These are phyloP conservation scores for Meleagris gallopavo DNA, from an alignment of 2,113 vertebrate genomes.

Conservation along the genomic window DNA sequence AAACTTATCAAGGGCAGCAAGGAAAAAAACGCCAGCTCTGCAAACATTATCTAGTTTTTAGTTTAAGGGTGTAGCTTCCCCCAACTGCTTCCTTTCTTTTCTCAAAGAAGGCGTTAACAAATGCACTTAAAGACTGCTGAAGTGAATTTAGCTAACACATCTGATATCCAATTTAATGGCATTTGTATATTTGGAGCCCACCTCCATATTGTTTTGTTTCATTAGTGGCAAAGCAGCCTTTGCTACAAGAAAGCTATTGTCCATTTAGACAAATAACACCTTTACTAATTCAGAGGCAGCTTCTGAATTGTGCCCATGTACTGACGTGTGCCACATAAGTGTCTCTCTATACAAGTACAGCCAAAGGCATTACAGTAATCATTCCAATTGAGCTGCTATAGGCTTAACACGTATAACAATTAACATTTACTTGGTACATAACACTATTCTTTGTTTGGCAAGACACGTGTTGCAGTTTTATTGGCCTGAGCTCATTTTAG, in stretches of 20 bases:
- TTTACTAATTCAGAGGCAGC: background rate
- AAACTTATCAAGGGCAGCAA: background rate
- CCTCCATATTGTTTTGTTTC: background rate
- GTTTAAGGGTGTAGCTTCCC: slow-evolving; percentile 57
- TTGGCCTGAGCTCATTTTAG: background rate
- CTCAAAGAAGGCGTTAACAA: background rate
- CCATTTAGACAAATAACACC: background rate
- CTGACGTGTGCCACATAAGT: background rate
- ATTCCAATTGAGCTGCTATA: background rate
- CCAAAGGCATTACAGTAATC: background rate
- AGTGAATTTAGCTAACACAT: background rate
- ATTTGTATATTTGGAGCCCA: background rate
- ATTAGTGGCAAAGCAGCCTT: background rate
- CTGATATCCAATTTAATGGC: background rate
- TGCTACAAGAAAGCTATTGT: background rate
- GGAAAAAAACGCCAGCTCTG: background rate
- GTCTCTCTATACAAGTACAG: background rate
- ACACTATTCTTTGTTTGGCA: background rate
- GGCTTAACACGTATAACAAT: background rate
- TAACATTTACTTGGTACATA: background rate
- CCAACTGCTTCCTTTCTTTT: slow-evolving; percentile 36
- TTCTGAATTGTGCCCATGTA: background rate
- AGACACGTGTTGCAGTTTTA: background rate
- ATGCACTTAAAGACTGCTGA: background rate
- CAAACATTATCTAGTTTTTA: slow-evolving; percentile 29